Evolutionary conservation across 2,113 vertebrate genomes (phyloP).

Genomic region (Phylloscopus trochilus): DNA sequence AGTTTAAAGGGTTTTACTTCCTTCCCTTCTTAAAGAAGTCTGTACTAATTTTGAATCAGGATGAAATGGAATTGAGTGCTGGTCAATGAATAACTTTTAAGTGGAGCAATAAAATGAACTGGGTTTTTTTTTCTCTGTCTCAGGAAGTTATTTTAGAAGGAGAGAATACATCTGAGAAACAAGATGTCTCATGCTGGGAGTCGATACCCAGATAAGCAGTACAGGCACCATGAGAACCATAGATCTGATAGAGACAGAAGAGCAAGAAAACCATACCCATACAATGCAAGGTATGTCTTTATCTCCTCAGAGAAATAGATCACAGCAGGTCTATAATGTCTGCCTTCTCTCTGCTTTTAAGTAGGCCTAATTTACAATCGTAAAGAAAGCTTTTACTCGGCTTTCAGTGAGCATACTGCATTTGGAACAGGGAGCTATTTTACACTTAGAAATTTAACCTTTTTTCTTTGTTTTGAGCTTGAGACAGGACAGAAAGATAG

Average conservation of each 20-base stretch:
- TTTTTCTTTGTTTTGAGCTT: not conserved
- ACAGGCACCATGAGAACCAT: not conserved
- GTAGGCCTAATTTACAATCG: not conserved
- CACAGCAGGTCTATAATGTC: not conserved
- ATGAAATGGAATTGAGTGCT: not conserved
- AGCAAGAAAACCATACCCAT: not conserved
- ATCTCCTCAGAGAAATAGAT: not conserved
- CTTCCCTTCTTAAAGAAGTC: not conserved
- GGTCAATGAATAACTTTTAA: constrained; percentile 44
- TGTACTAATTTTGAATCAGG: not conserved
- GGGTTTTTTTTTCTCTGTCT: not conserved
- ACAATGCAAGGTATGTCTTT: constrained; percentile 7
- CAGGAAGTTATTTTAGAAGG: constrained; percentile 1
- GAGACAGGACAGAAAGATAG: not conserved
- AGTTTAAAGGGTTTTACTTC: not conserved
- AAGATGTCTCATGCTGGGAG: constrained; percentile 28
- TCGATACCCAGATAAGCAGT: constrained; percentile 6
- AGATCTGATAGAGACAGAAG: constrained; percentile 20
- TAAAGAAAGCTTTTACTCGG: not conserved
- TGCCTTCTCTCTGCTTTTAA: not conserved
- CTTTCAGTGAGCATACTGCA: not conserved
- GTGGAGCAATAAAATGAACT: constrained; percentile 7
- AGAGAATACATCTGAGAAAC: constrained; percentile 4
- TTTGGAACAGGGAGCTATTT: not conserved
- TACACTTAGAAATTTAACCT: not conserved